Evolutionary conservation across 1,140 invertebrate genomes (phyloP).

Genomic region (Steinernema feltiae): DNA sequence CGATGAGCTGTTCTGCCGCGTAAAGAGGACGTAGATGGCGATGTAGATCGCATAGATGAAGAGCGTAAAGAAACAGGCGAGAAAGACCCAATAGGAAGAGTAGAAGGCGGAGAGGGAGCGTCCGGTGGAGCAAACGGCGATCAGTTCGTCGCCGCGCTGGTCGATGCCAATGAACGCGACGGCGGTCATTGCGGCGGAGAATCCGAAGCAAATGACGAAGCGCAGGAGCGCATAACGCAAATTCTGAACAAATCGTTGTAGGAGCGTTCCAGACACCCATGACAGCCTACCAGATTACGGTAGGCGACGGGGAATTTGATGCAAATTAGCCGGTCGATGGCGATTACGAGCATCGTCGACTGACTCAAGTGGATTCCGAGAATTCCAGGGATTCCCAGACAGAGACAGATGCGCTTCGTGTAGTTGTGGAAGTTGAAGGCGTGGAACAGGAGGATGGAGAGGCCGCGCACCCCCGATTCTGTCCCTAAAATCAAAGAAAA

Average conservation of each 20-base stretch:
- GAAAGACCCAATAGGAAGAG: neutral
- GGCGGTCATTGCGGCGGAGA: neutral
- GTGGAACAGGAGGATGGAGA: neutral
- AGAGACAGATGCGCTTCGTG: neutral
- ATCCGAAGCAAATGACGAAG: neutral
- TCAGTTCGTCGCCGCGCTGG: neutral
- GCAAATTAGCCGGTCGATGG: neutral
- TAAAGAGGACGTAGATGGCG: constrained; percentile 4
- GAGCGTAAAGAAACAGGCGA: constrained; percentile 4
- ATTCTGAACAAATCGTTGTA: too few relatives aligned
- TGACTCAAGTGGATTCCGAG: neutral
- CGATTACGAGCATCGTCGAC: neutral
- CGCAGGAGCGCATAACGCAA: neutral
- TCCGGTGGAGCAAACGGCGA: neutral
- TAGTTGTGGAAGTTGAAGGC: neutral
- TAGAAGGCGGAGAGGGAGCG: neutral
- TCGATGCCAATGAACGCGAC: neutral
- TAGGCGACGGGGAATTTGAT: neutral
- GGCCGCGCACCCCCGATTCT: neutral
- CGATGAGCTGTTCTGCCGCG: neutral
- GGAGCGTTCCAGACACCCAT: neutral
- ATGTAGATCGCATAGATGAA: constrained; percentile 2
- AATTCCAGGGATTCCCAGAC: neutral
- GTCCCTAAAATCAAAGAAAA: neutral
- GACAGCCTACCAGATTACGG: neutral